These are phyloP conservation scores for Apolygus lucorum DNA, from an alignment of 1,140 invertebrate genomes.

Conservation along the genomic window DNA sequence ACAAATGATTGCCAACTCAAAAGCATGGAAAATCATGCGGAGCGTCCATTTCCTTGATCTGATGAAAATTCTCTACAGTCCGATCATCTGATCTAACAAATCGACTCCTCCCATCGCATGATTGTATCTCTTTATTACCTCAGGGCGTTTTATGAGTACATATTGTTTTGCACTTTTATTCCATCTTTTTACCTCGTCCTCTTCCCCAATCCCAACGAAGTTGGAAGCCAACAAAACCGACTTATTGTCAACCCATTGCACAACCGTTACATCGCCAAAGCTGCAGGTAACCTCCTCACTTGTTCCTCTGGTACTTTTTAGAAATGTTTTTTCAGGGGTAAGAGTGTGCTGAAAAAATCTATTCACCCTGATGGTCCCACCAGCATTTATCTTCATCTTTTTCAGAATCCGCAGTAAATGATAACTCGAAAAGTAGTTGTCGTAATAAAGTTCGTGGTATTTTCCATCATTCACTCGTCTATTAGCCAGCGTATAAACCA, in stretches of 20 bases:
- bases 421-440: slow-evolving; percentile 37
- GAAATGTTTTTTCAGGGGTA: background rate
- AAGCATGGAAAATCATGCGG: background rate
- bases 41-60: background rate
- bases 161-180: slow-evolving; percentile 28
- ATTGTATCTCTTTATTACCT: slow-evolving; percentile 36
- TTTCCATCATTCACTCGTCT: background rate
- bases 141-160: background rate
- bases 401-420: slow-evolving; percentile 38
- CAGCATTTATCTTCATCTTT: slow-evolving; percentile 38
- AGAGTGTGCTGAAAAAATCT: slow-evolving; percentile 31
- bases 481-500: slow-evolving; percentile 11
- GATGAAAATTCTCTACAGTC: background rate
- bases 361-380: slow-evolving; percentile 37
- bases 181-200: slow-evolving; percentile 38
- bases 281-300: too few species aligned
- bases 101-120: slow-evolving; percentile 40
- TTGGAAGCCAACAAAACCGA: slow-evolving; percentile 39
- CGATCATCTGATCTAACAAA: background rate
- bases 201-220: slow-evolving; percentile 39
- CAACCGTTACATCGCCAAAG: slow-evolving; percentile 28
- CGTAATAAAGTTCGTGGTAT: slow-evolving; percentile 26
- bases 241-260: slow-evolving; percentile 41
- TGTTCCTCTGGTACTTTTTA: background rate
- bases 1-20: background rate